Base-by-base conservation (phyloP, 2,888 invertebrate species). In the Drosophila fulvimacula region DNA sequence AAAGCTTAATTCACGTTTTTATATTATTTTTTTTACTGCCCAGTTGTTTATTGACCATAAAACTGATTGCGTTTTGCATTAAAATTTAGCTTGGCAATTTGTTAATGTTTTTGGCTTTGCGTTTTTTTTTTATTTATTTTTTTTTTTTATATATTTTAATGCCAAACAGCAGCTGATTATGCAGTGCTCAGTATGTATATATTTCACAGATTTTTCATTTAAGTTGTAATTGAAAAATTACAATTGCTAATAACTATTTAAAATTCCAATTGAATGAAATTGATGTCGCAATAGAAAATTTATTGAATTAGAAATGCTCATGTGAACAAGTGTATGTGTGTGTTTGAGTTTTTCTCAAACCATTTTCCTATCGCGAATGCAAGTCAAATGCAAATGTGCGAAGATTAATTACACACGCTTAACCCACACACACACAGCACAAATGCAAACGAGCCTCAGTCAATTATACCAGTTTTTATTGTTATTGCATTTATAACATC, bases 391-490 rank as follows among this genome's bases (percentile, higher is more conserved):
- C 76, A 89, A 87, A 87, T 89, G 70, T 46, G 48, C 61, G 77
- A 58, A 67, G 75, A 88, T 88, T 86, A 89, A 86, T 85, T 89
- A 82, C 77, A 61, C 55, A 57, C 41, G 60, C 48, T 63, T 21
- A 32, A 69, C 57, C 49, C 48, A 32, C 17, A 66, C 7, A 52
- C 38, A 7, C 21, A 53, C 24, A 39, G 15, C 32, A 48, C 57
- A 69, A 66, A 67, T 59, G 61, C 64, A 64, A 79, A 62, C 60
- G 73, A 77, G 63, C 51, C 59, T 52, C 68, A 60, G 39, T 66
- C 65, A 79, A 79, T 81, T 65, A 85, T 82, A 85, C 69, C 64
- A 67, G 69, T 85, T 82, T 78, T 74, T 66, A 88, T 88, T 88
- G 58, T 84, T 74, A 79, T 88, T 84, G 79, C 88, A 84, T 71